phyloP scores from a whole-genome alignment of 2,113 vertebrate species.

The Gopherus flavomarginatus region DNA sequence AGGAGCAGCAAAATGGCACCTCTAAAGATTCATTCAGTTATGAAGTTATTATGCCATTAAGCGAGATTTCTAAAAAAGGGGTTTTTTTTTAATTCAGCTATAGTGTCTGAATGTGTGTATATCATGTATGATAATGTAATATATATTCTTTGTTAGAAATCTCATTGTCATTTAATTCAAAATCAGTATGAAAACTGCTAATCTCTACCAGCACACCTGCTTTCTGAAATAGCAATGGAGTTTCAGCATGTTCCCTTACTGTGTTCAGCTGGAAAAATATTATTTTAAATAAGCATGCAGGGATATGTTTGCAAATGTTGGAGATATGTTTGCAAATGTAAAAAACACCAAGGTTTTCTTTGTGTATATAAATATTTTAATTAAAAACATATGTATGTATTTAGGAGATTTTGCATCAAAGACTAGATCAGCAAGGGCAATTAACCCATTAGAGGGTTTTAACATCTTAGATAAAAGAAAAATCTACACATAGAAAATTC shows the following conservation, averaged over 20 bases:
- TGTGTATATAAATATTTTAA: constrained; percentile 62
- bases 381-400: constrained; percentile 65
- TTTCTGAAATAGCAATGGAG: constrained; percentile 62
- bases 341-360: constrained; percentile 44
- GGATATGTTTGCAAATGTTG: too few species aligned
- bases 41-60: background rate
- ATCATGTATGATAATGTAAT: background rate
- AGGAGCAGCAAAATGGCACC: background rate
- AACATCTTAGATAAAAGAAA: constrained; percentile 38
- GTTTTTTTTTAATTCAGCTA: background rate
- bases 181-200: constrained; percentile 60
- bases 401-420: constrained; percentile 63
- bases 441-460: constrained; percentile 65
- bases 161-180: constrained; percentile 67
- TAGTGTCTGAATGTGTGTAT: background rate
- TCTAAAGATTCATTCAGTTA: background rate
- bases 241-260: constrained; percentile 34
- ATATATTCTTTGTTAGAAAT: background rate
- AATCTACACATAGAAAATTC: constrained; percentile 36
- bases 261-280: constrained; percentile 54
- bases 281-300: constrained; percentile 69
- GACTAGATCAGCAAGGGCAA: constrained; percentile 55
- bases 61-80: background rate
- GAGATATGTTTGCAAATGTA: constrained; percentile 64
- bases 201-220: constrained; percentile 68